Evolutionary conservation across 2,888 invertebrate species (phyloP), one percentile per base, ranked within the genome.

Genomic region (Parelbella ahira): DNA sequence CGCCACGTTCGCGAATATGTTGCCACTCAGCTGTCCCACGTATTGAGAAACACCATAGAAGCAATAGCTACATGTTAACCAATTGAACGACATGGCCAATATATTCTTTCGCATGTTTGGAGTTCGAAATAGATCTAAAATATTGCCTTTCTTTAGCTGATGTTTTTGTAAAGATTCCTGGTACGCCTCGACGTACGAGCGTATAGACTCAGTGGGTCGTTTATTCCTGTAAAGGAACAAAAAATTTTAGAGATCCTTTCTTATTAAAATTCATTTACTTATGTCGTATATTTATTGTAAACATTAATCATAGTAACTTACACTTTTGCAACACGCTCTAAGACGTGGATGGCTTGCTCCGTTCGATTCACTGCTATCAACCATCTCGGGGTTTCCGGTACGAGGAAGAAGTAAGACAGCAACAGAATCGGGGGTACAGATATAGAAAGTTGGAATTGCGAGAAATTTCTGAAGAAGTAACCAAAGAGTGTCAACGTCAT

Each of bases 371-470:
- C 89, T 6, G 93, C 91, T 45, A 94, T 83, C 11, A 95, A 82
- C 94, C 94, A 95, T 48, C 95, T 89, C 0, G 95, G 94, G 1
- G 94, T 93, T 74, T 95, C 95, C 0, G 94, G 93, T 7, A 94
- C 68, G 15, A 93, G 62, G 83, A 91, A 90, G 58, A 91, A 90
- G 56, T 92, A 93, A 0, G 88, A 74, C 7, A 93, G 73, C 42
- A 93, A 75, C 13, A 93, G 54, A 18, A 88, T 60, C 0, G 88
- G 80, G 0, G 90, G 90, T 15, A 91, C 58, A 0, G 93, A 91
- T 48, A 93, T 89, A 0, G 89, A 88, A n/a, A 93, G 73, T 72
- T 93, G 92, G 32, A 91, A 90, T 51, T 87, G 73, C 3, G 89
- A 82, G 90, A 90, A 94, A 45, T 91, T 88, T 41, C 93, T 89